Evolutionary conservation across 2,888 invertebrate species (phyloP).

Genomic region (Bellardia bayeri): DNA sequence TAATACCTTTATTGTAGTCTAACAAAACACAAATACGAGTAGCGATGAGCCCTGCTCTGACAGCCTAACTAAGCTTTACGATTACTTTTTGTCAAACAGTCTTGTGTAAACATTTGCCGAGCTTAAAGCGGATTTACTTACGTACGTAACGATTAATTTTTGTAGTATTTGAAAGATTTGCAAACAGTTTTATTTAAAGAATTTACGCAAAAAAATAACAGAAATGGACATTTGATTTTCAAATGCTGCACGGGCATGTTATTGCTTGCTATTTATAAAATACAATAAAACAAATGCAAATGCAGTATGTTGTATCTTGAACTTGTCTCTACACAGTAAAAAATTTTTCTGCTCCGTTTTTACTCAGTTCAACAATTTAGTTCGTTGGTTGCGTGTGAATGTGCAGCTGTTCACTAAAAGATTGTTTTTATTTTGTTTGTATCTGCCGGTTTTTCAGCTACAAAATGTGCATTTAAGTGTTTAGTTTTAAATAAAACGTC

Average conservation of each 20-base stretch:
- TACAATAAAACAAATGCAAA: conserved; percentile 55
- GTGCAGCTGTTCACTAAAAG: conserved; percentile 16
- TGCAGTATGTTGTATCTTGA: conserved; percentile 67
- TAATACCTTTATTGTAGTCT: conserved; percentile 56
- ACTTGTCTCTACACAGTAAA: conserved; percentile 56
- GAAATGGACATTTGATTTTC: neutral
- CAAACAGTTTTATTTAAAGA: conserved; percentile 3
- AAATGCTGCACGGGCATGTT: conserved; percentile 30
- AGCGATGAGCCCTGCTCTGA: conserved; percentile 50
- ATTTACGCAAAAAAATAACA: conserved; percentile 1
- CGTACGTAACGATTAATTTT: neutral
- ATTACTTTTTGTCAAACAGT: conserved; percentile 48
- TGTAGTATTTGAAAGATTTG: neutral
- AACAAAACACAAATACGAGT: conserved; percentile 12
- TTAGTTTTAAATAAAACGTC: conserved; percentile 68
- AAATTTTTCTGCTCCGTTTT: conserved; percentile 47
- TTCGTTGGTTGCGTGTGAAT: conserved; percentile 27
- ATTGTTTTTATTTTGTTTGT: conserved; percentile 22
- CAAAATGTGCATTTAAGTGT: conserved; percentile 59
- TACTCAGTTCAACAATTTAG: conserved; percentile 14
- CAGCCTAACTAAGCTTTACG: conserved; percentile 39
- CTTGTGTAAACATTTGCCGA: conserved; percentile 49
- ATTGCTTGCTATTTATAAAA: conserved; percentile 37
- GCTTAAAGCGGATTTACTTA: neutral
- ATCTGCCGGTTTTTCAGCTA: conserved; percentile 60